phyloP scores from a whole-genome alignment of 2,888 invertebrate genomes.

The Trichogramma evanescens region DNA sequence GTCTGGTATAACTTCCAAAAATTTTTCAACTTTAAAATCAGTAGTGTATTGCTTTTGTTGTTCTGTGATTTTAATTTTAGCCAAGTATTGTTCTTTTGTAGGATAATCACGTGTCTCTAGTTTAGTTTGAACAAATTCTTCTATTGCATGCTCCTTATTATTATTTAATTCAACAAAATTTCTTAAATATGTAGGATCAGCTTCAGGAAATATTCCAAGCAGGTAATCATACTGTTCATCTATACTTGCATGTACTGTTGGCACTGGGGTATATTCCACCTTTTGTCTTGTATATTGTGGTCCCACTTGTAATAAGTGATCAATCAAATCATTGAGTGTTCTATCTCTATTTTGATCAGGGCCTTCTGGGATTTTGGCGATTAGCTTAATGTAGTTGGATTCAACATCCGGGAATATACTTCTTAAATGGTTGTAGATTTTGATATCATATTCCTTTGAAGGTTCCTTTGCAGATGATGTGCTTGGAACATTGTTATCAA shows the following conservation, averaged over 20 bases:
- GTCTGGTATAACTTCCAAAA: conserved; percentile 48
- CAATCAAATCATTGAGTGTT: conserved; percentile 43
- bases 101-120: conserved; percentile 33
- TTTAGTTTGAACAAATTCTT: conserved; percentile 32
- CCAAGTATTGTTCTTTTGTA: conserved; percentile 24
- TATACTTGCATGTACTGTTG: not conserved
- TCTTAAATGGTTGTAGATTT: conserved; percentile 26
- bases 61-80: conserved; percentile 18
- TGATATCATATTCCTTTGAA: no score
- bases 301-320: conserved; percentile 44
- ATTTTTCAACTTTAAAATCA: conserved; percentile 47
- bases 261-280: not conserved
- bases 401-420: conserved; percentile 30
- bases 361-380: conserved; percentile 22
- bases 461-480: no score
- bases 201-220: conserved; percentile 37
- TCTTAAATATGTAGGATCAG: conserved; percentile 37
- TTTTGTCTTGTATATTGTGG: conserved; percentile 23
- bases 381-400: conserved; percentile 24
- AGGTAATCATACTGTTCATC: conserved; percentile 18
- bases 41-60: conserved; percentile 41
- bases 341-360: conserved; percentile 35
- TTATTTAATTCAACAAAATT: conserved; percentile 20
- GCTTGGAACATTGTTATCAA: no score
- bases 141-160: conserved; percentile 24